phyloP scores from a whole-genome alignment of 2,797 vertebrate species.

The Rhabdomys pumilio region DNA sequence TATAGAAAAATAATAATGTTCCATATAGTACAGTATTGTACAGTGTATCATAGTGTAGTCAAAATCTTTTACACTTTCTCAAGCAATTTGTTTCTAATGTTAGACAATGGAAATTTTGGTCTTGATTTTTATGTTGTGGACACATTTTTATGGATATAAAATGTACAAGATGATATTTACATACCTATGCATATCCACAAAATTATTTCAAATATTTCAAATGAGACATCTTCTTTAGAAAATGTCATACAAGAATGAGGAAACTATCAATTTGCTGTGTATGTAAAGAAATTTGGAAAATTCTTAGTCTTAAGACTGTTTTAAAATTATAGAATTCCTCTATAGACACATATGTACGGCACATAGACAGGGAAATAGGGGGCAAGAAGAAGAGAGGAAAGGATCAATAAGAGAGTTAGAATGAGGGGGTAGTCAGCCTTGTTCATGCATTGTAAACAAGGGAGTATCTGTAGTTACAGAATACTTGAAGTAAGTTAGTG shows the following conservation, averaged over 20 bases:
- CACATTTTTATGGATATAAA: neutral
- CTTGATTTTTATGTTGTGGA: neutral
- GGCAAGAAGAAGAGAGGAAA: neutral
- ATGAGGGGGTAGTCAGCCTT: rapidly evolving
- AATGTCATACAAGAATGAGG: neutral
- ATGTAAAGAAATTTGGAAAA: neutral
- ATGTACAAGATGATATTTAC: neutral
- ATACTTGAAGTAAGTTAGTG: neutral
- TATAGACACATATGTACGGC: neutral
- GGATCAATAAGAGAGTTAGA: neutral
- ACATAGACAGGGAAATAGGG: neutral
- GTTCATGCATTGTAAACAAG: neutral
- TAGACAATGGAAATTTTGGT: neutral
- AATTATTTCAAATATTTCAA: neutral
- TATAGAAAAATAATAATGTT: neutral
- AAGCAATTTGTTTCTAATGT: neutral
- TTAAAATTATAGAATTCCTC: neutral
- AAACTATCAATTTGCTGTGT: neutral
- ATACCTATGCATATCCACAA: neutral
- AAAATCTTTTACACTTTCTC: neutral
- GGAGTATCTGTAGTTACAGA: neutral
- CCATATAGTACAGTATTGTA: neutral
- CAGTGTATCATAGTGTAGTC: neutral
- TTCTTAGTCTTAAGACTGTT: neutral
- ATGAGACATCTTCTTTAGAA: neutral